Conservation (phyloP, 2,888 invertebrate species). For the Amphiduros pacificus region DNA sequence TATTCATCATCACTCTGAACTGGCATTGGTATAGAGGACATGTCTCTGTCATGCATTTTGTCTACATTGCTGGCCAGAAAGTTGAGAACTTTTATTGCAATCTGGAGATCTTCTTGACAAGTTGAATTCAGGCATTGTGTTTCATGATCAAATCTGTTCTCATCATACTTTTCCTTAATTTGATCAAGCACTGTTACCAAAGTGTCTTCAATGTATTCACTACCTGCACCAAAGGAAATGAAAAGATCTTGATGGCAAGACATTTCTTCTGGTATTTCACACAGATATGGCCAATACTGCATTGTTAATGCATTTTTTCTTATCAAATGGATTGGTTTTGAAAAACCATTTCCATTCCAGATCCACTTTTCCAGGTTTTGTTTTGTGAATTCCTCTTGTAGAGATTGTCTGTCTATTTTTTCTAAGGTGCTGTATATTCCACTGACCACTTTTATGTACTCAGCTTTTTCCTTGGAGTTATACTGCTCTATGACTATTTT, state of each 20-base stretch:
- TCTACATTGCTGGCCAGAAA: not conserved
- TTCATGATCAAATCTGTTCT: not conserved
- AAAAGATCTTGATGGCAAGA: conserved; percentile 23
- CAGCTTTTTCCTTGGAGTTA: conserved; percentile 20
- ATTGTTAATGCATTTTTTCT: conserved; percentile 20
- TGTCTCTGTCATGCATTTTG: not conserved
- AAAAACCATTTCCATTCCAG: conserved; percentile 36
- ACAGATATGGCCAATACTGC: conserved; percentile 31
- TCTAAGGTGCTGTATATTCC: conserved; percentile 22
- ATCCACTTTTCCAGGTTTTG: conserved; percentile 26
- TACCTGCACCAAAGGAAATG: conserved; percentile 19
- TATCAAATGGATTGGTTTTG: conserved; percentile 5
- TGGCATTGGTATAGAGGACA: not conserved
- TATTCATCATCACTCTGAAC: not conserved
- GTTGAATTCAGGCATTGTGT: not conserved
- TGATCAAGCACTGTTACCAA: conserved; percentile 24
- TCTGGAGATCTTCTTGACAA: not conserved
- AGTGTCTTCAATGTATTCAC: conserved; percentile 3
- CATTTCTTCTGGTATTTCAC: conserved; percentile 28
- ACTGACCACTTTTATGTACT: conserved; percentile 24
- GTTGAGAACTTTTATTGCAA: not conserved
- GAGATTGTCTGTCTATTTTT: not conserved
- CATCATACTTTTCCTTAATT: conserved; percentile 12
- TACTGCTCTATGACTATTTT: conserved; percentile 20
- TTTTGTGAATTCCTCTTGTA: conserved; percentile 8